Base-by-base conservation (phyloP, 2,888 invertebrate genomes). In the Eilema caniola region DNA sequence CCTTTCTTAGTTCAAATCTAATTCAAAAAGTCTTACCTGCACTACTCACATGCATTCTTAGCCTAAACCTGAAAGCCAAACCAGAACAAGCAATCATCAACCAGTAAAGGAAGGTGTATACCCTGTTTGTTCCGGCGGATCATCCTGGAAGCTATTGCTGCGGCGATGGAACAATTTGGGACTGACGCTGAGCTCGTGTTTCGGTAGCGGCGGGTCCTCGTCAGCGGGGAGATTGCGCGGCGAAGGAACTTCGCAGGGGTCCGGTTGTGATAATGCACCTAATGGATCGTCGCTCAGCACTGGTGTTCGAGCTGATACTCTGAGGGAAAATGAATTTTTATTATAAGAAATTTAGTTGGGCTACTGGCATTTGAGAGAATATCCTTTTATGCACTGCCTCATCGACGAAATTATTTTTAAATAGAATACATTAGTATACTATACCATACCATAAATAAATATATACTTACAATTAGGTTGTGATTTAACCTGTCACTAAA, bases 251-350 rank as follows among this genome's bases (percentile, higher is more conserved):
- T 47, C 10, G 74, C 68, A 12, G 66, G 16, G 24, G 0, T 61
- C 72, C 0, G 78, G 68, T 66, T 92, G 94, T 70, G 95, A 91
- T 2, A 99, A 95, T 7, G 98, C 98, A 10, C 99, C 99, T 28
- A 99, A 94, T 0, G 99, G 99, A 93, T 99, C 99, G 90, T 99
- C 98, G 86, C 98, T 97, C 0, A 98, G 97, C 0, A 99, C 98
- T 0, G 98, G 98, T 3, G 98, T 98, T 70, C 98, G 96, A 53
- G 97, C 97, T 0, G 97, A 97, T 64, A 96, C 92, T 85, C 97
- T 97, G 24, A 72, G 4, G 23, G 11, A 25, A 53, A 23, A 65
- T 12, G 0, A 28, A 3, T 59, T n/a, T 23, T n/a, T 24, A 24
- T 24, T 57, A 57, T 24, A 57, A 12, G 10, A 56, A 23, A 56